A percentile compares a stretch with the other conserved stretches of the same genome.
Evolutionary conservation across 2,888 invertebrate species (phyloP).

Genomic region (Lithophane socia): DNA sequence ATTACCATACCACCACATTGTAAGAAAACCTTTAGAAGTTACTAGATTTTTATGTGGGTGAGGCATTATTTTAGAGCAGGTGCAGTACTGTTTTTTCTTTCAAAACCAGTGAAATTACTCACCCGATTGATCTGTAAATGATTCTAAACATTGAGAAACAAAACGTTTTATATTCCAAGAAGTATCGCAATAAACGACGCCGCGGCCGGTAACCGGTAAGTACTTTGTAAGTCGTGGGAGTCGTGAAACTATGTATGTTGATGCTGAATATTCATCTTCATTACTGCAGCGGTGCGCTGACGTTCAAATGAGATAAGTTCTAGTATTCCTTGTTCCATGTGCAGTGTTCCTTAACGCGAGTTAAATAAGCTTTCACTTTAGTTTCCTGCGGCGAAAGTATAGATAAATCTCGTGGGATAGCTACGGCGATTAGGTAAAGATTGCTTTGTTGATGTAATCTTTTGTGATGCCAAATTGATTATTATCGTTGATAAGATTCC

Average conservation of each 20-base stretch:
- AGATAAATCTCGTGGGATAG: constrained; percentile 54
- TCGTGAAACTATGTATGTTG: constrained; percentile 50
- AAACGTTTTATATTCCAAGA: constrained; percentile 39
- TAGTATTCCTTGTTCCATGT: constrained; percentile 27
- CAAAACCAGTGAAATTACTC: not conserved
- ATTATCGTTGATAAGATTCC: constrained; percentile 33
- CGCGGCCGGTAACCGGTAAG: constrained; percentile 19
- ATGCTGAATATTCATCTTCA: constrained; percentile 61
- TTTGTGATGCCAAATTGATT: constrained; percentile 50
- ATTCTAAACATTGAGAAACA: constrained; percentile 3
- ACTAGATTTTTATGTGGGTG: not conserved
- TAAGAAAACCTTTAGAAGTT: not conserved
- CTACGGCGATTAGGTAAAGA: constrained; percentile 41
- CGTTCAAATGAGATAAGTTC: constrained; percentile 59
- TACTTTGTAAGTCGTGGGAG: constrained; percentile 56
- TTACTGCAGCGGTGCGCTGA: constrained; percentile 51
- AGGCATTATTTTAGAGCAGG: not conserved
- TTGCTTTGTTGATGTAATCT: constrained; percentile 48
- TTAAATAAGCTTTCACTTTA: constrained; percentile 72
- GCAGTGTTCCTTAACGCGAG: constrained; percentile 59
- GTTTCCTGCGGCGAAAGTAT: constrained; percentile 68
- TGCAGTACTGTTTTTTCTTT: not conserved
- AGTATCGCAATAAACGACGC: constrained; percentile 50
- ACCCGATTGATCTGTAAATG: not conserved
- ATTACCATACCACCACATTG: constrained; percentile 28